phyloP scores from a whole-genome alignment of 2,113 vertebrate species.

The Chaetorhynchus papuensis region DNA sequence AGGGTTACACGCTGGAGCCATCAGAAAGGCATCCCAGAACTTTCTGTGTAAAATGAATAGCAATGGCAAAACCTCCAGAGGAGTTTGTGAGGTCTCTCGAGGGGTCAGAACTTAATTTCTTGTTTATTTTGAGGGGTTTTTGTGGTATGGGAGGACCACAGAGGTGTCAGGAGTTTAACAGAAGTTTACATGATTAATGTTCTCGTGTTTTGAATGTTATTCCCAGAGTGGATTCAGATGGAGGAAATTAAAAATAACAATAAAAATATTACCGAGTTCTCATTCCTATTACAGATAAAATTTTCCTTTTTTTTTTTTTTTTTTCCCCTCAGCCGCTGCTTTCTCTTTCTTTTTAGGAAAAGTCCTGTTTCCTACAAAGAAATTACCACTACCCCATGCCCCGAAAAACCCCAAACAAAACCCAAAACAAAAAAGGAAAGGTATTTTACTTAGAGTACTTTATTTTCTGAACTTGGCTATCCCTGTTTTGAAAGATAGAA shows the following conservation, averaged over 20 bases:
- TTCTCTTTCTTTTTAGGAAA: background rate
- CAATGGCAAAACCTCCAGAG: background rate
- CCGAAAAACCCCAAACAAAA: background rate
- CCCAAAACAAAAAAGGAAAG: background rate
- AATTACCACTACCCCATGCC: background rate
- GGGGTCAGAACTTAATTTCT: slow-evolving; percentile 11
- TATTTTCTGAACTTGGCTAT: background rate
- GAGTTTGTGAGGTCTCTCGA: background rate
- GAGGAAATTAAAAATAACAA: background rate
- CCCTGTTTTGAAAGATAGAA: background rate
- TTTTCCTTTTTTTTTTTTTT: background rate
- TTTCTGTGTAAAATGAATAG: background rate
- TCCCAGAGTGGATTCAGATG: background rate
- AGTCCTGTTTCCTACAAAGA: background rate
- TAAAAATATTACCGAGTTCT: background rate
- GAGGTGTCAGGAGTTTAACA: slow-evolving; percentile 26
- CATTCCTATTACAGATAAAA: background rate
- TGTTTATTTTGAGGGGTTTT: slow-evolving; percentile 19
- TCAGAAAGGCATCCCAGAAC: slow-evolving; percentile 26
- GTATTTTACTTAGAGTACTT: background rate
- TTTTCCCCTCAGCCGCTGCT: fast-evolving
- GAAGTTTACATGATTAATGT: slow-evolving; percentile 2
- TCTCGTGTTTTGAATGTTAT: background rate
- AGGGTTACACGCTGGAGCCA: slow-evolving; percentile 29
- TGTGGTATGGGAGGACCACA: slow-evolving; percentile 26